Evolutionary conservation across 2,113 vertebrate species (phyloP), one percentile per base, ranked within the genome.

Genomic region (Phrynosoma blainvillii): DNA sequence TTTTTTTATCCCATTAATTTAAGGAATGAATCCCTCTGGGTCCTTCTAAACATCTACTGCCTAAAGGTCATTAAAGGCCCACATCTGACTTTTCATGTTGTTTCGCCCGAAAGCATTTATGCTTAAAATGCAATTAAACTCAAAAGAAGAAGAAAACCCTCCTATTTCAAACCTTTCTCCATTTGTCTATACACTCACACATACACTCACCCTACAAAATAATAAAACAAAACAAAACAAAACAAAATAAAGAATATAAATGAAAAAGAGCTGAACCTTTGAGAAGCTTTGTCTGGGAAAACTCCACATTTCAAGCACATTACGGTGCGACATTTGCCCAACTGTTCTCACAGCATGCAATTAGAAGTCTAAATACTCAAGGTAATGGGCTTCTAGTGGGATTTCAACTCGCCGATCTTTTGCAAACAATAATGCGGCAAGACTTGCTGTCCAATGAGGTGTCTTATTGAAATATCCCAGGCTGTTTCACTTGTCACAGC

Each of bases 351-450:
- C 97, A 96, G 96, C 85, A 94, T 98, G 98, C 98, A 98, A 99
- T 99, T 98, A 98, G 97, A 97, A 98, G 97, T 97, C 98, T 98
- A 98, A 99, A 99, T 98, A 98, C 97, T 97, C 97, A 97, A 97
- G 96, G 98, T 98, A 98, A 97, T 95, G 97, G 96, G 93, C 94
- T 96, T 96, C 98, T 97, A 80, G 66, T 94, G 98, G 98, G 98
- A 99, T 97, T 98, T 98, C 95, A 96, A 96, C 97, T 97, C 95
- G 97, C 98, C 97, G 98, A 98, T 98, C 98, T 98, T 97, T 98
- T 98, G 98, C 98, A 97, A 97, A 97, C 95, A 96, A 97, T 97
- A 97, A 98, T 97, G 97, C 93, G 96, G 98, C 96, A 97, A 97
- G 98, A 97, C 98, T 98, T 88, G 96, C 97, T 97, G 97, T 98